Percentiles rank a stretch among this genome's conserved stretches.
These are phyloP conservation scores for Matsumyia berberina DNA, from an alignment of 2,888 invertebrate species.

Conservation along the genomic window DNA sequence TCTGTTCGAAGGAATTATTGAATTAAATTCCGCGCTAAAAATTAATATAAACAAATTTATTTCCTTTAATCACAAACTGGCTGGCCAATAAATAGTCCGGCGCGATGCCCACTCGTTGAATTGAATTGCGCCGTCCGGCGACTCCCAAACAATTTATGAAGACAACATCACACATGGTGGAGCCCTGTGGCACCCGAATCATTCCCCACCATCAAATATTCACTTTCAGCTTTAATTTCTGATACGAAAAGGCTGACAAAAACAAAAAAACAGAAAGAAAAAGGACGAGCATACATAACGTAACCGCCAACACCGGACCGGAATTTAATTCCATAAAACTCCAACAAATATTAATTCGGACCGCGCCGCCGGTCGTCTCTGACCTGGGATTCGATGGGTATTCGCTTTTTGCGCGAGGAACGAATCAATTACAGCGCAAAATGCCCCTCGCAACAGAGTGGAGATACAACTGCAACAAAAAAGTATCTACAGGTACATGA, in stretches of 20 bases:
- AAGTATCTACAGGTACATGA: constrained; percentile 47
- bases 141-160: constrained; percentile 61
- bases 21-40: constrained; percentile 69
- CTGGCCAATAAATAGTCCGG: constrained; percentile 69
- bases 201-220: constrained; percentile 63
- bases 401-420: constrained; percentile 70
- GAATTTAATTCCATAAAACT: constrained; percentile 76
- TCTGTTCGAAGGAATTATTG: constrained; percentile 39
- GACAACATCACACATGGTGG: constrained; percentile 72
- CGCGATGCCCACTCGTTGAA: constrained; percentile 66
- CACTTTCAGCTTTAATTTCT: constrained; percentile 69
- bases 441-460: constrained; percentile 40
- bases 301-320: constrained; percentile 68
- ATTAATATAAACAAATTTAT: constrained; percentile 74
- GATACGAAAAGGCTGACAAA: constrained; percentile 23
- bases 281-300: constrained; percentile 37
- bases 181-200: constrained; percentile 68
- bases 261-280: too few relatives aligned
- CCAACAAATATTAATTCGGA: constrained; percentile 71
- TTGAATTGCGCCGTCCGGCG: constrained; percentile 45
- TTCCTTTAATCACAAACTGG: constrained; percentile 69
- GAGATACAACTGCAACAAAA: constrained; percentile 33
- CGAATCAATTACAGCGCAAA: constrained; percentile 73
- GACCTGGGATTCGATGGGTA: constrained; percentile 44
- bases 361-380: constrained; percentile 31